Conservation (phyloP, 2,113 vertebrate genomes). For the Colaptes auratus region DNA sequence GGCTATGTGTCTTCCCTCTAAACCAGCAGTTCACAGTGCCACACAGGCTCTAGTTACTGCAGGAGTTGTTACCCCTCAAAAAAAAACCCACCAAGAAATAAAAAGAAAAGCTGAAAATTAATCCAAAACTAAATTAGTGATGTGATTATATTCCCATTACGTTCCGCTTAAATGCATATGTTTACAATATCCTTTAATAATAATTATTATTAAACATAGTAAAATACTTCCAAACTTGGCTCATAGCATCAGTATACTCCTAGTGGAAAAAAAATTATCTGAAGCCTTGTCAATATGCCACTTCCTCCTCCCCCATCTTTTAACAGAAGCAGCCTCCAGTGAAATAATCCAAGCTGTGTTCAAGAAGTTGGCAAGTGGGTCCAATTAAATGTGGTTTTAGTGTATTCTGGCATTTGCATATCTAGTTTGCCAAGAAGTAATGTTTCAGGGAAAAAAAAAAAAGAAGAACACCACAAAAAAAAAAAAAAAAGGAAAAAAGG, state of each 20-base stretch:
- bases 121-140: constrained; percentile 68
- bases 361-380: constrained; percentile 87
- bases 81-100: constrained; percentile 48
- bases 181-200: constrained; percentile 85
- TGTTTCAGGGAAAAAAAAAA: constrained; percentile 72
- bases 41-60: constrained; percentile 60
- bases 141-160: constrained; percentile 71
- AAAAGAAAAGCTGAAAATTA: constrained; percentile 58
- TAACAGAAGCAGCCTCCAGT: constrained; percentile 86
- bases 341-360: constrained; percentile 87
- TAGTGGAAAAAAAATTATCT: constrained; percentile 74
- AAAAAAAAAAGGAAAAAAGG: constrained; percentile 17
- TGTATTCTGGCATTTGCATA: constrained; percentile 87
- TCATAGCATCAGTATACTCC: constrained; percentile 79
- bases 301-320: constrained; percentile 84
- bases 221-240: constrained; percentile 86
- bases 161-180: constrained; percentile 81
- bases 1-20: constrained; percentile 34
- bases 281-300: constrained; percentile 84
- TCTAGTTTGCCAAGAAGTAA: constrained; percentile 85
- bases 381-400: constrained; percentile 89
- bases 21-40: constrained; percentile 55
- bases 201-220: constrained; percentile 86
- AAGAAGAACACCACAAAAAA: not conserved
- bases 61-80: constrained; percentile 58